Evolutionary conservation across 2,888 invertebrate genomes (phyloP), one percentile per base, ranked within the genome.

Genomic region (Baccha elongata): DNA sequence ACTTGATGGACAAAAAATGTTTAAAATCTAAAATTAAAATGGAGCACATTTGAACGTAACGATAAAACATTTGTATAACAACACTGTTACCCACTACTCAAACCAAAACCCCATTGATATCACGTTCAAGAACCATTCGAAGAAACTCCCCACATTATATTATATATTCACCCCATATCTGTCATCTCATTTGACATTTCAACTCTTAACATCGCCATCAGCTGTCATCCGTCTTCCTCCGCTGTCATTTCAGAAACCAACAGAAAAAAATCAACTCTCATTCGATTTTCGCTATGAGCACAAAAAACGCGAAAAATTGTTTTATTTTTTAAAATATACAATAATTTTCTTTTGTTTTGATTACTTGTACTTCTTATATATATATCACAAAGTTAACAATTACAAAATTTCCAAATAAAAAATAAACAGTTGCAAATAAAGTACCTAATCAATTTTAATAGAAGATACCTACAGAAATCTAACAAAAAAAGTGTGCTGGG

Each of bases 281-380:
- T 65, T 46, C 13, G 35, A 46, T 64, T 64, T 74, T 74, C 62
- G 81, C 75, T 60, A 81, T 81, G 80, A 75, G 40, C 52, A 65
- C 37, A n/a, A 65, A 37, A 71, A 60, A 71, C 81, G 69, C 81
- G 71, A 75, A 21, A 67, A 80, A 65, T 48, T 69, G 32, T 48
- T 75, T 65, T 58, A 37, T 10, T 32, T 60, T 81, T 75, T 44
- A 60, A 71, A 60, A 71, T 71, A 64, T 15, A 52, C 23, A 71
- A 13, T 21, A 13, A 32, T 71, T 65, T 65, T 58, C 26, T 75
- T 81, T 81, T 50, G 40, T 75, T n/a, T 72, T 69, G 32, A 68
- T 80, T 75, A 32, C 29, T 68, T 80, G 55, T 52, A 0, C 5
- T n/a, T n/a, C 29, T 32, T 32, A 65, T 8, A 17, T 15, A 11